Percentiles rank a stretch among this genome's conserved stretches.
These are phyloP conservation scores for Willisornis vidua DNA, from an alignment of 2,113 vertebrate genomes.

Conservation along the genomic window DNA sequence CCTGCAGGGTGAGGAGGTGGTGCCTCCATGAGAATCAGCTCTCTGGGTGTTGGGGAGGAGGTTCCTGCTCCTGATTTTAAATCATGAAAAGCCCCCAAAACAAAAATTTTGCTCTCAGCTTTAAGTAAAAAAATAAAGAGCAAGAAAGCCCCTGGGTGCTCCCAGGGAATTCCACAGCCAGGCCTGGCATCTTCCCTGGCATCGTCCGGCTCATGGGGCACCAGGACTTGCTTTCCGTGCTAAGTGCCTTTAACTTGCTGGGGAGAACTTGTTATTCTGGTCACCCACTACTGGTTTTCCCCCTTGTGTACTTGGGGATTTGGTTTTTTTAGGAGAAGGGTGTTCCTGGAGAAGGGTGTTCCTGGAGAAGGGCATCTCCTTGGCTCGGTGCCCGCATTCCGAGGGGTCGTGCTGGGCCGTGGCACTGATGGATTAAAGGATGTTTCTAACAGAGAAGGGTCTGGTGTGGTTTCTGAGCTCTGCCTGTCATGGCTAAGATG, in stretches of 20 bases:
- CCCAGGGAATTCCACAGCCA: not conserved
- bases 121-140: not conserved
- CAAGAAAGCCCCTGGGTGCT: not conserved
- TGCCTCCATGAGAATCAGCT: too few relatives aligned
- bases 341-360: not conserved
- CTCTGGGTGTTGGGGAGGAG: not conserved
- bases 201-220: not conserved
- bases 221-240: not conserved
- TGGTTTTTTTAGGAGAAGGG: not conserved
- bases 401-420: not conserved
- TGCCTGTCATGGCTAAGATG: fast-evolving
- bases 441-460: not conserved
- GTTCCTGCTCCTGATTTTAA: not conserved
- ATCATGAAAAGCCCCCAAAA: not conserved
- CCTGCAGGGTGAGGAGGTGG: fast-evolving
- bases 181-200: not conserved
- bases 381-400: not conserved
- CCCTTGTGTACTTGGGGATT: not conserved
- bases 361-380: not conserved
- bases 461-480: not conserved
- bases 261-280: not conserved
- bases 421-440: conserved; percentile 23
- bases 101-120: not conserved
- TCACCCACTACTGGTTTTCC: not conserved
- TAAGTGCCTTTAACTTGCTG: conserved; percentile 17